Conservation (phyloP, 2,888 invertebrate genomes). For the Salticus scenicus region DNA sequence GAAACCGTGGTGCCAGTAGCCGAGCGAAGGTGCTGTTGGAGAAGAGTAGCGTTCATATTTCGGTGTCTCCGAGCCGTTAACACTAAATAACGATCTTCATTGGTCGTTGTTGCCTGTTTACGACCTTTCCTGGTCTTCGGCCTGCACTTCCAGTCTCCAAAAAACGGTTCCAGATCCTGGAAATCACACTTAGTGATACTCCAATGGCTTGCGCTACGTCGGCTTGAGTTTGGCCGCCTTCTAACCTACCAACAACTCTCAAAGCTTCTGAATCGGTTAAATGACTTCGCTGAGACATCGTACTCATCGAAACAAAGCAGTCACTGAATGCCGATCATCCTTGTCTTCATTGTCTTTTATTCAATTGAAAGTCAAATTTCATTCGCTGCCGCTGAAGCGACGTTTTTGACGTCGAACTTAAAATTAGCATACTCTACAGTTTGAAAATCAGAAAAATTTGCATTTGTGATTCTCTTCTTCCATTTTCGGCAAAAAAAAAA, state of each 20-base stretch:
- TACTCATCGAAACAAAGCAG: too few relatives aligned
- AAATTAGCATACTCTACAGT: too few relatives aligned
- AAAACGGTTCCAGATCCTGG: conserved; percentile 12
- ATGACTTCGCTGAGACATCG: too few relatives aligned
- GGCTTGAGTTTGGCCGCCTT: conserved; percentile 18
- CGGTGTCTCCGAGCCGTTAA: conserved; percentile 1
- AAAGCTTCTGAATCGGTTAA: neutral
- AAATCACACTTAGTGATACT: conserved; percentile 14
- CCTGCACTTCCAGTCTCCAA: neutral
- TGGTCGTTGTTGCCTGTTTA: neutral
- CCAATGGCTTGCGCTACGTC: neutral
- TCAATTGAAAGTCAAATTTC: too few relatives aligned
- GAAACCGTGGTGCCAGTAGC: conserved; percentile 9
- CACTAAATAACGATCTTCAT: neutral
- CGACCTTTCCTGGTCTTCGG: neutral
- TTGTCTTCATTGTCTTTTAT: too few relatives aligned
- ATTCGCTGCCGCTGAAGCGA: too few relatives aligned
- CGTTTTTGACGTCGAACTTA: too few relatives aligned
- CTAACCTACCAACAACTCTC: conserved; percentile 10
- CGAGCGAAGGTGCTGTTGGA: neutral
- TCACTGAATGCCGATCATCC: too few relatives aligned
- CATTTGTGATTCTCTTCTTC: too few relatives aligned
- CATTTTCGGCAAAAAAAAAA: too few relatives aligned
- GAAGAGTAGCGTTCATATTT: conserved; percentile 1
- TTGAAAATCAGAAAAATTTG: too few relatives aligned